Conservation (phyloP, 2,113 vertebrate species). For the Eublepharis macularius region DNA sequence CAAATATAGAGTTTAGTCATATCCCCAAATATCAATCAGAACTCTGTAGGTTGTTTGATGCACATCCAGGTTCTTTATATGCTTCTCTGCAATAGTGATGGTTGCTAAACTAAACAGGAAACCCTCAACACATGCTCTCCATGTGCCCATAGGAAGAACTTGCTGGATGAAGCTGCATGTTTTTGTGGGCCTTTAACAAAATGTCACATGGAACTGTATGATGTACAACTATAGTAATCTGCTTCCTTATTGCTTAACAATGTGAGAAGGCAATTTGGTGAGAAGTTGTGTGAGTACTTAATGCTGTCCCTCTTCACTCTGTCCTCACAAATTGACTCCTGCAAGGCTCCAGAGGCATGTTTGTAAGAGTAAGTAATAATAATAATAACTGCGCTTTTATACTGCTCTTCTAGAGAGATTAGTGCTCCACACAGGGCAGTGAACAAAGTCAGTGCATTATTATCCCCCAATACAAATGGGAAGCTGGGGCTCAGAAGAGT, state of each 20-base stretch:
- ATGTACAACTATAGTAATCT: neutral
- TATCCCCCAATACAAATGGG: no score
- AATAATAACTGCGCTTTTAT: no score
- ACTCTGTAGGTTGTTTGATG: neutral
- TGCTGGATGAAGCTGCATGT: neutral
- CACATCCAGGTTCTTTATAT: no score
- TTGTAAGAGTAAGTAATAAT: neutral
- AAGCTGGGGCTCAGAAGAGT: no score
- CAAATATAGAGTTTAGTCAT: neutral
- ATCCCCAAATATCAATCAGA: neutral
- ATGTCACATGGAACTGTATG: neutral
- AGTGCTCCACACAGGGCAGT: no score
- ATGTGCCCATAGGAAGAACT: neutral
- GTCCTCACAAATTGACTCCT: neutral
- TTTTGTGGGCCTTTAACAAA: neutral
- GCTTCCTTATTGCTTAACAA: no score
- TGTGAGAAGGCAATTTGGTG: neutral
- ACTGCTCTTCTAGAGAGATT: no score
- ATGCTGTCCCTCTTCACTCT: neutral
- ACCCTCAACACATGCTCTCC: neutral
- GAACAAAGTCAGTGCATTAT: no score
- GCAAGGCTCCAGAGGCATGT: neutral
- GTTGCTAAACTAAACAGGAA: neutral
- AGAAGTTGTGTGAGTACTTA: neutral
- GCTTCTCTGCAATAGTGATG: no score